phyloP scores from a whole-genome alignment of 2,888 invertebrate genomes.

The Oligia fasciuncula region DNA sequence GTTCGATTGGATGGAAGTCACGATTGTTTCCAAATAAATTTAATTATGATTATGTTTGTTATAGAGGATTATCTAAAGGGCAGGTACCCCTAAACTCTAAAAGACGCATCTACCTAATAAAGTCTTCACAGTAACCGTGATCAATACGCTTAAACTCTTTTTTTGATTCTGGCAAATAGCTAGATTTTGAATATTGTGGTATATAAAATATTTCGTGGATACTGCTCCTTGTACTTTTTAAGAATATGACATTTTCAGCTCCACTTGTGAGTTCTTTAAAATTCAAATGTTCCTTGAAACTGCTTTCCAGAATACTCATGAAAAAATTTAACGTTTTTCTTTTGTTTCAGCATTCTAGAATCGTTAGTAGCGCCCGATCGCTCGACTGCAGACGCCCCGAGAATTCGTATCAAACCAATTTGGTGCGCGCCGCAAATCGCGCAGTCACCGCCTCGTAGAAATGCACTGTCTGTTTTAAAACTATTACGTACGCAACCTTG shows the following conservation, averaged over 20 bases:
- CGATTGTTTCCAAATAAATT: neutral
- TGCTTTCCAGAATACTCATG: neutral
- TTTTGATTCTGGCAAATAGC: neutral
- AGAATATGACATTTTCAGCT: neutral
- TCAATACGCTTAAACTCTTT: neutral
- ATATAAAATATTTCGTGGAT: neutral
- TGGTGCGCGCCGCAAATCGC: slow-evolving; percentile 70
- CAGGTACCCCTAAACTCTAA: neutral
- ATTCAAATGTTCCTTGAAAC: neutral
- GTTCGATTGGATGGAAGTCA: too few relatives aligned
- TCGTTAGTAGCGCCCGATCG: slow-evolving; percentile 60
- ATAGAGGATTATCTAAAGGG: neutral
- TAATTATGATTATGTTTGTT: neutral
- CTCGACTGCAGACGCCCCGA: slow-evolving; percentile 66
- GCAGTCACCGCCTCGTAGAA: slow-evolving; percentile 63
- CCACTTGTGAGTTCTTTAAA: neutral
- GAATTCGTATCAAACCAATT: slow-evolving; percentile 75
- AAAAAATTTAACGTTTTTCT: neutral
- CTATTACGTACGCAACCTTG: slow-evolving; percentile 33
- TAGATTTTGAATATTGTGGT: neutral
- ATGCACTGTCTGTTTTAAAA: slow-evolving; percentile 66
- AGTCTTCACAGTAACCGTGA: neutral
- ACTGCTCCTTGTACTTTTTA: neutral
- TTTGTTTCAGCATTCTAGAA: slow-evolving; percentile 56
- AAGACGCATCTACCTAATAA: neutral